Base-by-base conservation (phyloP, 1,140 invertebrate genomes). In the Drosophila aff. region DNA sequence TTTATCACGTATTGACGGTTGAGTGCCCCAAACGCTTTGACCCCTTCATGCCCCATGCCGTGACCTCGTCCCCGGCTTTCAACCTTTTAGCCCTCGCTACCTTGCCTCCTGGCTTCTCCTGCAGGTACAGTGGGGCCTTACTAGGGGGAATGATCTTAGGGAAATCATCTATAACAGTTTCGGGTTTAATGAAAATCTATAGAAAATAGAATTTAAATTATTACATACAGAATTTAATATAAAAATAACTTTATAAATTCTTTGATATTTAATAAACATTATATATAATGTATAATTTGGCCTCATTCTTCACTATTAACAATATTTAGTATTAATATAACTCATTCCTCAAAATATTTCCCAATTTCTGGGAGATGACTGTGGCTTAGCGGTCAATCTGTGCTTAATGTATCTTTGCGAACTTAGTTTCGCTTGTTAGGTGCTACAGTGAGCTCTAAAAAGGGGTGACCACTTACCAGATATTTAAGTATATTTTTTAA, bases 1-100 rank as follows among this genome's bases (percentile, higher is more conserved):
- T 87, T 87, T 87, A 87, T 87, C 84, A 87, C 83, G 80, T 87
- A 87, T 87, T 87, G 83, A 87, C 79, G 76, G 83, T 87, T 87
- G 82, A 85, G 75, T 82, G 82, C 76, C 77, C 81, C 67, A 75
- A 58, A 75, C 69, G 65, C 64, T 64, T 76, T 61, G 46, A 64
- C 64, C 64, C 41, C 57, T 41, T 11, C 31, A 8, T 31, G 44
- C 50, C 43, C 43, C 52, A 21, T 47, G 9, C 63, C 52, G 28
- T 66, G 31, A 52, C 53, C 47, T 49, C 36, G 36, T 21, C 21
- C 18, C 33, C 18, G 15, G 33, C 52, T 38, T 9, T 3, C 53
- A 59, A 7, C 18, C 43, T 11, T 49, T 49, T 26, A 8, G 40
- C 26, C 53, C 38, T 57, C 21, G 36, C 21, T 26, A 57, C 53